Evolutionary conservation across 1,140 invertebrate species (phyloP).

Genomic region (Pararge aegeria): DNA sequence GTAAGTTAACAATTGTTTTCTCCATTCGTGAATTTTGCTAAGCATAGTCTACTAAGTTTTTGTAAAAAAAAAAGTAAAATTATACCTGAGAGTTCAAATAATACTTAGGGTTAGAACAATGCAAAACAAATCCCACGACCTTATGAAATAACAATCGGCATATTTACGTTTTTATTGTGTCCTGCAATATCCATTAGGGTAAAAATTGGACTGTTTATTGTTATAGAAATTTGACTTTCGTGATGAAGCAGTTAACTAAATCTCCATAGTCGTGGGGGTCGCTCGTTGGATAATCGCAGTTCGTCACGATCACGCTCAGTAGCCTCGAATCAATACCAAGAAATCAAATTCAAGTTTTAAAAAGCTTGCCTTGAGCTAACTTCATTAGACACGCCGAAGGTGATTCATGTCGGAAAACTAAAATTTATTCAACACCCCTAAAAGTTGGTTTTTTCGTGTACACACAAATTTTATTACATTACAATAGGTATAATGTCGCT

Average conservation of each 20-base stretch:
- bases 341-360: constrained; percentile 6
- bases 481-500: no score
- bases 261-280: constrained; percentile 26
- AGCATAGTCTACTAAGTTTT: no score
- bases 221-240: constrained; percentile 28
- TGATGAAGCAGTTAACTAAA: constrained; percentile 22
- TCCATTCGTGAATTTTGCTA: no score
- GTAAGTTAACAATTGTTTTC: no score
- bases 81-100: no score
- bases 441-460: no score
- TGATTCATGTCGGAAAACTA: background rate
- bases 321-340: constrained; percentile 13
- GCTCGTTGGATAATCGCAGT: constrained; percentile 20
- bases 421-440: no score
- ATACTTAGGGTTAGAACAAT: background rate
- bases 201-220: constrained; percentile 13
- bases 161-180: constrained; percentile 21
- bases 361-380: background rate
- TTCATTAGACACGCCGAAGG: background rate
- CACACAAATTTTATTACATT: no score
- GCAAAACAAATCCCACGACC: background rate
- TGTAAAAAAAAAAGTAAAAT: no score
- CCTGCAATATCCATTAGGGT: constrained; percentile 12
- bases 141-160: background rate
- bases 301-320: constrained; percentile 22